A percentile compares a stretch with the other conserved stretches of the same genome.
These are phyloP conservation scores for Lithosia quadra DNA, from an alignment of 2,888 invertebrate species.

Conservation along the genomic window DNA sequence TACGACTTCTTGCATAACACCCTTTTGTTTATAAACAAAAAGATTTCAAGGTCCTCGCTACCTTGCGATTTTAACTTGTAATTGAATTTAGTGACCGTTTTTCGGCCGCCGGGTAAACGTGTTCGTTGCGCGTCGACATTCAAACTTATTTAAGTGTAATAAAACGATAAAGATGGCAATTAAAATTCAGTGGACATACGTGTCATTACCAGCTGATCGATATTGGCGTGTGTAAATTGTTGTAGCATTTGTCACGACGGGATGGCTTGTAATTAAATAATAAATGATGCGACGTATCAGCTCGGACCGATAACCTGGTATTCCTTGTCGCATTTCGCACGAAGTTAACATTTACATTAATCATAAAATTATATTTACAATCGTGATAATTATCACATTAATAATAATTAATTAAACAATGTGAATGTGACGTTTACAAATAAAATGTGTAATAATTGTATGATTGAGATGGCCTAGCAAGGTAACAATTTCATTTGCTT, in stretches of 20 bases:
- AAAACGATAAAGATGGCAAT: conserved; percentile 57
- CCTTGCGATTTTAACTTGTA: conserved; percentile 62
- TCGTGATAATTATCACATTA: conserved; percentile 29
- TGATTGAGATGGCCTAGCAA: conserved; percentile 17
- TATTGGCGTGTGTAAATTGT: conserved; percentile 57
- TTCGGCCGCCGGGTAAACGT: conserved; percentile 64
- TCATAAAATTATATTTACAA: conserved; percentile 7
- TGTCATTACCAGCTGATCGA: conserved; percentile 54
- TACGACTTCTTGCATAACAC: conserved; percentile 82
- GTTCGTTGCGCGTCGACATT: conserved; percentile 37
- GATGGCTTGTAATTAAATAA: conserved; percentile 65
- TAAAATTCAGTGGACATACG: conserved; percentile 67
- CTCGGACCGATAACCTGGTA: conserved; percentile 55
- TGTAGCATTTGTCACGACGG: conserved; percentile 55
- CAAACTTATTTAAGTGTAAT: conserved; percentile 38
- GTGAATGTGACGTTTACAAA: conserved; percentile 33
- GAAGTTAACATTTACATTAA: conserved; percentile 45
- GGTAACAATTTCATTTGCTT: conserved; percentile 22
- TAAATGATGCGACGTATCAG: conserved; percentile 58
- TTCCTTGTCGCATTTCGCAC: conserved; percentile 53
- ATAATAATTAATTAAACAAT: conserved; percentile 19
- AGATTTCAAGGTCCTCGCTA: conserved; percentile 76
- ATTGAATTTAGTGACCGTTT: conserved; percentile 71
- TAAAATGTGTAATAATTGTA: conserved; percentile 28
- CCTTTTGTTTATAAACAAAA: conserved; percentile 86